Percentiles rank a stretch among this genome's conserved stretches.
These are phyloP conservation scores for Microplitis manilae DNA, from an alignment of 2,888 invertebrate genomes.

Conservation along the genomic window DNA sequence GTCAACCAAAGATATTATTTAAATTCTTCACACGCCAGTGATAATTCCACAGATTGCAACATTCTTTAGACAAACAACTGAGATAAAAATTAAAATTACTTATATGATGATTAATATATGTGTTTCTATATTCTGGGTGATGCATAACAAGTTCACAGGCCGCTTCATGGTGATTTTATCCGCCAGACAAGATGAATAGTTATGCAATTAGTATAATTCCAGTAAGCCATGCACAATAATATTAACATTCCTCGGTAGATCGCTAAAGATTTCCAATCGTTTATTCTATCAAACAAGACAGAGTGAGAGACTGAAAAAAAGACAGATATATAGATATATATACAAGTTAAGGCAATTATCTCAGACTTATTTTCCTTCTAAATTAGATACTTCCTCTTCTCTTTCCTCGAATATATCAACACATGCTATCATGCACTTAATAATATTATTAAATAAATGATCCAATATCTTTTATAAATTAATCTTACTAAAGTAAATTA, in stretches of 20 bases:
- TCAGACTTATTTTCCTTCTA: not conserved
- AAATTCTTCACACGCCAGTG: conserved; percentile 1
- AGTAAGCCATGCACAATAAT: conserved; percentile 27
- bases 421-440: not conserved
- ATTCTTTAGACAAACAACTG: conserved; percentile 6
- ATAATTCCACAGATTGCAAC: conserved; percentile 21
- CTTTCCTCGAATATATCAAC: not conserved
- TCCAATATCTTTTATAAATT: not conserved
- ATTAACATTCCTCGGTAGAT: conserved; percentile 40
- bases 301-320: not conserved
- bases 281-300: not conserved
- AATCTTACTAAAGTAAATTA: not conserved
- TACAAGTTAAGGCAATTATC: not conserved
- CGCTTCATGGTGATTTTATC: conserved; percentile 2
- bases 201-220: conserved; percentile 29
- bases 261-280: not conserved
- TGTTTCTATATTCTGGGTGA: conserved; percentile 4
- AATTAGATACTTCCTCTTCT: not conserved
- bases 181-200: conserved; percentile 27
- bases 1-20: conserved; percentile 17
- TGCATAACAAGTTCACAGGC: conserved; percentile 22
- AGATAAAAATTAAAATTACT: conserved; percentile 18
- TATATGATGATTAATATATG: conserved; percentile 5
- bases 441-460: not conserved
- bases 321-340: not conserved